Evolutionary conservation across 2,888 invertebrate genomes (phyloP), one percentile per base, ranked within the genome.

Genomic region (Panzeria rudis): DNA sequence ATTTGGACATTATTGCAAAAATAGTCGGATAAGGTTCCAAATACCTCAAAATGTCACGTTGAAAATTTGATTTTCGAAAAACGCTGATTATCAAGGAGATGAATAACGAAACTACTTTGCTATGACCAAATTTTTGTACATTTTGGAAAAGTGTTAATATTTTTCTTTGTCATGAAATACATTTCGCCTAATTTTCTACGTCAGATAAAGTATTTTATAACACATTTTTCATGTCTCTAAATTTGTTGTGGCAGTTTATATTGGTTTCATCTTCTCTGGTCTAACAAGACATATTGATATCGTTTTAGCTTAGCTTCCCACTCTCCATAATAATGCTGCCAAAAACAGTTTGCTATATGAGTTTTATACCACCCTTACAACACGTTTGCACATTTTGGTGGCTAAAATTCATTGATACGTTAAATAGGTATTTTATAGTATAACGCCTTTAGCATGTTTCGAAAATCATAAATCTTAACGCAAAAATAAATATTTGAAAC

Each of bases 391-490:
- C 47, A 47, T 52, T 61, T 68, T 56, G 69, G 50, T 71, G 78
- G 79, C 38, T 61, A 73, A 84, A 73, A 84, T 62, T 77, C 84
- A 84, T 81, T 81, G 84, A 84, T 81, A 81, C 84, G 84, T 81
- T 84, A 84, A 84, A 84, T 81, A 77, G 81, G 61, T 69, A 62
- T 82, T 81, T 85, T 73, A 85, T 85, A 82, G 59, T 8, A 82
- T 59, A 78, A 85, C 85, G 82, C 85, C 82, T 82, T 82, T 73
- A 62, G 84, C 82, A 69, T 73, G 56, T 78, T 80, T 82, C 69
- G 66, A 77, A 85, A 81, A 85, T 75, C 85, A 78, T 85, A 85
- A 85, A 85, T 84, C 77, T 81, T 38, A 41, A 56, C n/a, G 17
- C 6, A 7, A 52, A 69, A 78, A 78, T 61, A 35, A 32, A 50